Evolutionary conservation across 2,888 invertebrate genomes (phyloP), one percentile per base, ranked within the genome.

Genomic region (Andrena flavipes): DNA sequence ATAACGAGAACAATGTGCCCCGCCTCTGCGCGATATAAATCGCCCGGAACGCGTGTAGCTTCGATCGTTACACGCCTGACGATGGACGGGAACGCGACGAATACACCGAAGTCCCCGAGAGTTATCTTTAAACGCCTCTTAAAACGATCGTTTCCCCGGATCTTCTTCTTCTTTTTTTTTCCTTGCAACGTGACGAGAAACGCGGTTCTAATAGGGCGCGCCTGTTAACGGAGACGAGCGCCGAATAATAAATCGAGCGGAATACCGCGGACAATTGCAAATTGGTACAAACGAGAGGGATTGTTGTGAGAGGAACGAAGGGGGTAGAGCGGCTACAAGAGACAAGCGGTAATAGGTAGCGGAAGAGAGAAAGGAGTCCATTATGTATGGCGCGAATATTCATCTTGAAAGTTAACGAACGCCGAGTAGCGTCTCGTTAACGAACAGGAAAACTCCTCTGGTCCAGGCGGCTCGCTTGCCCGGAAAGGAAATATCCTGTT

Each of bases 391-490:
- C 77, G 65, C 68, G 83, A 84, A 77, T 87, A 84, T 86, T 85
- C 88, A 84, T 88, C 88, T 88, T 84, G 85, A 76, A 85, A 86
- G 82, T 88, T 88, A 88, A 88, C 86, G 88, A 88, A 88, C 79
- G 78, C 73, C 62, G 76, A 80, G 84, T 86, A 77, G 80, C 71
- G 88, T 81, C 88, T 88, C 86, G 88, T 88, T 88, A 87, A 82
- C 88, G 88, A 83, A 85, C 80, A 76, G 82, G 76, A 80, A 82
- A 86, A 81, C 84, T 88, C 82, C 70, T 82, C 80, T 16, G 77
- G 74, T 73, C 78, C 76, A 67, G 59, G 60, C 74, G 60, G 78
- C 75, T 74, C 77, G 72, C 81, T 62, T 73, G 77, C 23, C 67
- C 69, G 86, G 59, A 81, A 87, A 84, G 82, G 79, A 88, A 87